phyloP scores from a whole-genome alignment of 2,888 invertebrate genomes.

The Ariolimax columbianus region DNA sequence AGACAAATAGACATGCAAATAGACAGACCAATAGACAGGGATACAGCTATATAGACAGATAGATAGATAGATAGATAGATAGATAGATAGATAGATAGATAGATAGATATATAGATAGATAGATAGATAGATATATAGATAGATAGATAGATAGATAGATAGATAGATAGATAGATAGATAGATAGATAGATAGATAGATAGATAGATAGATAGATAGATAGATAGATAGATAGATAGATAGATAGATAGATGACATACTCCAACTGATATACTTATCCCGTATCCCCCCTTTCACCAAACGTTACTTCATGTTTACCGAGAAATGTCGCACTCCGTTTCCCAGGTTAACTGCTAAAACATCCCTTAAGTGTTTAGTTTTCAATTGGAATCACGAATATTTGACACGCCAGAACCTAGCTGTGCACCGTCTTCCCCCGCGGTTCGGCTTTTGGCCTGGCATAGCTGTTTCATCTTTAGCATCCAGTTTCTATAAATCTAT shows the following conservation, averaged over 20 bases:
- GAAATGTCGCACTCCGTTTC: neutral
- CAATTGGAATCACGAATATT: constrained; percentile 17
- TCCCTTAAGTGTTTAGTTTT: constrained; percentile 26
- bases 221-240: neutral
- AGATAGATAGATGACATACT: neutral
- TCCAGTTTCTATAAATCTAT: constrained; percentile 12
- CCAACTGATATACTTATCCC: neutral
- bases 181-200: neutral
- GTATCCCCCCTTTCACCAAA: neutral
- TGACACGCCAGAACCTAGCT: neutral
- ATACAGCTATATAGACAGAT: neutral
- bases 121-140: neutral
- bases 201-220: neutral
- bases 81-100: too few relatives aligned
- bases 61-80: too few relatives aligned
- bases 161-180: neutral
- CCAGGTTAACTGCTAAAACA: constrained; percentile 5
- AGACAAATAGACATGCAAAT: too few relatives aligned
- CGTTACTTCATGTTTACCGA: neutral
- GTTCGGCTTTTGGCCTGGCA: neutral
- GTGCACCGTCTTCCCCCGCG: constrained; percentile 7
- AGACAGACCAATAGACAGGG: too few relatives aligned
- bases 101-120: neutral
- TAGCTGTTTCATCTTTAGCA: constrained; percentile 23
- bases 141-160: neutral